Percentiles rank a stretch among this genome's conserved stretches.
These are phyloP conservation scores for Picus viridis DNA, from an alignment of 2,797 vertebrate genomes.

Conservation along the genomic window DNA sequence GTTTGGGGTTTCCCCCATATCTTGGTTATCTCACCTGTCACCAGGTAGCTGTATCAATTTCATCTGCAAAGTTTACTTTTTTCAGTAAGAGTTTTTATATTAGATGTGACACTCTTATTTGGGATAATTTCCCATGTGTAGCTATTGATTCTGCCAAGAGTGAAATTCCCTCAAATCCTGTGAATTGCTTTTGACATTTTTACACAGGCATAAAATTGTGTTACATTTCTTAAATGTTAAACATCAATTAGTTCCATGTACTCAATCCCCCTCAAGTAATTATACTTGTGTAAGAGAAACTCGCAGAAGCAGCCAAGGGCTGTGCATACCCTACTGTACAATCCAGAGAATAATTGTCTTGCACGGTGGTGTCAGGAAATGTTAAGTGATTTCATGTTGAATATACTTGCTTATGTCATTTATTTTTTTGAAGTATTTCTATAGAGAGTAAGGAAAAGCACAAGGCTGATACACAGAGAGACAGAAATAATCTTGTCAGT, in stretches of 20 bases:
- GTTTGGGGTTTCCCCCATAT: background rate
- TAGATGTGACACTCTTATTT: slow-evolving; percentile 9
- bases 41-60: background rate
- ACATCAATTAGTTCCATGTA: slow-evolving; percentile 56
- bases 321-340: background rate
- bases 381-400: slow-evolving; percentile 33
- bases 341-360: slow-evolving; percentile 42
- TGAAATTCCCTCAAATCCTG: slow-evolving; percentile 35
- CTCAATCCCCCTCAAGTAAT: slow-evolving; percentile 43
- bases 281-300: slow-evolving; percentile 20
- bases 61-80: background rate
- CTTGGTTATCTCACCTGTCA: background rate
- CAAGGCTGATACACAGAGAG: background rate
- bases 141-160: slow-evolving; percentile 36
- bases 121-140: slow-evolving; percentile 35
- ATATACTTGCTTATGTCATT: background rate
- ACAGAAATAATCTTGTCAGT: background rate
- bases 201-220: slow-evolving; percentile 36
- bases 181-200: slow-evolving; percentile 56
- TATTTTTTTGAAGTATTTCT: background rate
- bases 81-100: background rate
- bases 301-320: background rate
- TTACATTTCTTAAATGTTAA: slow-evolving; percentile 45
- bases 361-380: slow-evolving; percentile 14
- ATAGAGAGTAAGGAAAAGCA: background rate